Base-by-base conservation (phyloP, 1,140 invertebrate species). In the Cepaea nemoralis region DNA sequence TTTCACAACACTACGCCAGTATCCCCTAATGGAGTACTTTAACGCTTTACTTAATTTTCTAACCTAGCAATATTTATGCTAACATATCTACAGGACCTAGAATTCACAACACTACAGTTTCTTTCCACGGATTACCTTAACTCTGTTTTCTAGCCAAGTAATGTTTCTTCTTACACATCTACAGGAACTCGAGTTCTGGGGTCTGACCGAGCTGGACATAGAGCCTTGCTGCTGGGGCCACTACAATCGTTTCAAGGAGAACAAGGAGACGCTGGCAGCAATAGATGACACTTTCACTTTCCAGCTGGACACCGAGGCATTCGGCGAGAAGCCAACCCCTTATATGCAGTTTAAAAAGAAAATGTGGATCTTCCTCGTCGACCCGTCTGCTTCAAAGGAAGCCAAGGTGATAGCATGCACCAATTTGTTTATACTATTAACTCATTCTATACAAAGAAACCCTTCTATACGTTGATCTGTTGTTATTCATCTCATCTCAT, bases 161-260 rank as follows among this genome's bases (percentile, higher is more conserved):
- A 10, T 55, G 8, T 55, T 55, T 8, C 22, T 14, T 19, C 31
- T 33, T 3, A 8, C 39, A 16, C 27, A 39, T 40, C 27, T 31
- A 19, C 59, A 69, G 90, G 91, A 91, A 73, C 83, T 91, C 14
- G 87, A 89, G 10, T 91, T 84, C 79, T 91, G 91, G 91, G 90
- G 90, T 24, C 83, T 80, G 10, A 80, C 78, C 35, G 69, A 80
- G 27, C 67, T 80, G 27, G 87, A 90, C 70, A 91, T 91, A 6
- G 89, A 91, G 74, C 88, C 91, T 12, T 91, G 91, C 81, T 91
- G 91, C 70, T 91, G 91, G 91, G 87, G 88, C 37, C 85, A 89
- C 67, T 91, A 90, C 86, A 89, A 87, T 78, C 88, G 89, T 70
- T 90, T 88, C 71, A 88, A 87, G 39, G 78, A 80, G 45, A 83